Base-by-base conservation (phyloP, 2,888 invertebrate genomes). In the Machimus atricapillus region DNA sequence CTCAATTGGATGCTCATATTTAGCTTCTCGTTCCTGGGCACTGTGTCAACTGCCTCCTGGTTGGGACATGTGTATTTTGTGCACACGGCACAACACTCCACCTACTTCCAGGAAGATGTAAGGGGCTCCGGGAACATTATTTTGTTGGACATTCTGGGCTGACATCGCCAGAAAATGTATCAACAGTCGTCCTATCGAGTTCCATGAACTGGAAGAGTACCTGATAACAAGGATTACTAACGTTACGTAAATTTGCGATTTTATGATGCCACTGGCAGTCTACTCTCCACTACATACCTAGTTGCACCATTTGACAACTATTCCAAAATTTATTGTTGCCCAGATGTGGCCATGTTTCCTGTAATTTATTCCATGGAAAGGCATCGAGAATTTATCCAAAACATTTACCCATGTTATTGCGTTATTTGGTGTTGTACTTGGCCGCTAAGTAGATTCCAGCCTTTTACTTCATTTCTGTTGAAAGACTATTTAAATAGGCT, bases 191-290 rank as follows among this genome's bases (percentile, higher is more conserved):
- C 34, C 58, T 82, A 82, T 82, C 12, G 82, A 82, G 82, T 37
- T 52, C 37, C 52, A 82, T 82, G 66, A 37, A 82, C 37, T 82
- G 82, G 82, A 82, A 82, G 82, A 58, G 31, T 34, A 82, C 82
- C 82, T 82, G 82, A 82, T 82, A 82, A 66, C 82, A 58, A 58
- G 82, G 58, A 82, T 82, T 58, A 82, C 79, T 58, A 82, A 66
- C 82, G 66, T 82, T 82, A 82, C 82, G 81, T 82, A 82, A 82
- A 82, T 82, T 82, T 82, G 23, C 82, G 58, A 82, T 58, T 82
- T 82, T 82, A 82, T 82, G 58, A 52, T 31, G 52, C 46, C 31
- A 23, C 66, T 27, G 27, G 66, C 66, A 66, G 66, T 52, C 23
- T 56, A 23, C 58, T 19, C 58, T 43, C 9, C 16, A 46, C 43